Conservation (phyloP, 2,797 vertebrate genomes). For the Platalea minor region DNA sequence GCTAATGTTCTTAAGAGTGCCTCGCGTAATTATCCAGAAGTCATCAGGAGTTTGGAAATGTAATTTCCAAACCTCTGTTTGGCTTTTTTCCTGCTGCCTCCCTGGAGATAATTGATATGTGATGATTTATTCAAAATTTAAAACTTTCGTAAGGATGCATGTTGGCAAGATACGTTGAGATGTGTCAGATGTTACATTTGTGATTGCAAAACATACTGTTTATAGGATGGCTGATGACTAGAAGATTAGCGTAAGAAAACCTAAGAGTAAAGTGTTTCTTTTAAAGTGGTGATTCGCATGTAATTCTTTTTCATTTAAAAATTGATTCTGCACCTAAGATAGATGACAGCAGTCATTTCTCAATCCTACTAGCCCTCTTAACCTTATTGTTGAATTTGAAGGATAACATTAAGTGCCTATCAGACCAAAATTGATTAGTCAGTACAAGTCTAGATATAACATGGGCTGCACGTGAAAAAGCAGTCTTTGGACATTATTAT, state of each 20-base stretch:
- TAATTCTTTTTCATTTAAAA: conserved; percentile 54
- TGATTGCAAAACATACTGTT: background rate
- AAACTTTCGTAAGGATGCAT: background rate
- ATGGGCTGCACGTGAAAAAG: background rate
- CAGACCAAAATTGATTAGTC: conserved; percentile 44
- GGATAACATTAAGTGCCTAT: conserved; percentile 5
- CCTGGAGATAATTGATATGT: background rate
- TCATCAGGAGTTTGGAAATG: background rate
- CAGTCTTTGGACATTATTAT: background rate
- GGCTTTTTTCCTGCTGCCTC: background rate
- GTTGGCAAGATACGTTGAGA: background rate
- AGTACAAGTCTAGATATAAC: background rate
- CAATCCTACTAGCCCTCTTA: background rate
- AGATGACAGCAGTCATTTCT: conserved; percentile 37
- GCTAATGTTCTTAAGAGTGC: background rate
- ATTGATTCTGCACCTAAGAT: conserved; percentile 35
- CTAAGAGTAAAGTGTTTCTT: background rate
- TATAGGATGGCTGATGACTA: background rate
- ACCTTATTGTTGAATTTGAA: conserved; percentile 38
- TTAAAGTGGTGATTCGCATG: conserved; percentile 7
- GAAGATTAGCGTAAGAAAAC: conserved; percentile 14
- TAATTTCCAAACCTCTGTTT: too few species aligned
- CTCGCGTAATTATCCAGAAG: background rate
- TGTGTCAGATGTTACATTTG: background rate
- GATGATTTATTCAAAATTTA: background rate